Base-by-base conservation (phyloP, 2,113 vertebrate species). In the Cromileptes altivelis region DNA sequence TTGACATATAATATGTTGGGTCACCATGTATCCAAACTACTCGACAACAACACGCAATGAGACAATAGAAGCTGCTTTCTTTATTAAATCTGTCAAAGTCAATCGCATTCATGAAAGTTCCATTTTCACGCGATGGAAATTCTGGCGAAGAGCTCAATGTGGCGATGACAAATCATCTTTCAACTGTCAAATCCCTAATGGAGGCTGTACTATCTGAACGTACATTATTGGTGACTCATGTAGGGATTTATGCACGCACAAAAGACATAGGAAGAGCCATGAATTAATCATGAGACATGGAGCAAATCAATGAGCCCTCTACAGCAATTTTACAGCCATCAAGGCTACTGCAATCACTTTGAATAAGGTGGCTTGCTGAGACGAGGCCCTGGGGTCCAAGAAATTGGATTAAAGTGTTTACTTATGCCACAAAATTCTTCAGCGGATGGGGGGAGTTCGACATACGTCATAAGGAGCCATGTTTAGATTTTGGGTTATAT, bases 351-450 rank as follows among this genome's bases (percentile, higher is more conserved):
- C 47, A 37, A 82, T 85, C 62, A 75, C 90, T 89, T 92, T 92
- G 91, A 95, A 96, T 94, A 94, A 85, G 50, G 30, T 55, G 68
- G 64, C 85, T 90, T 80, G 71, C 89, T 52, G 68, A 60, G 81
- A 80, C n/a, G 52, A 73, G 64, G 90, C 91, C 89, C 65, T 72
- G 37, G 80, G 92, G 80, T 80, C 74, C 65, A 73, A 80, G 75
- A 85, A 93, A 91, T 91, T 81, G 92, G 92, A 95, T 95, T 94
- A 94, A 88, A 88, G 82, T 91, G 82, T 94, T 94, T 88, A 90
- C 88, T 87, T 93, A 91, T 85, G 60, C 75, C 61, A 82, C 55
- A 79, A 72, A 84, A 85, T 80, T 80, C 19, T 30, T 75, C 69
- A 60, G 69, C 50, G 33, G 37, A 80, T 60, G 69, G 84, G 72